These are phyloP conservation scores for Aphis gossypii DNA, from an alignment of 1,140 invertebrate species.

Conservation along the genomic window DNA sequence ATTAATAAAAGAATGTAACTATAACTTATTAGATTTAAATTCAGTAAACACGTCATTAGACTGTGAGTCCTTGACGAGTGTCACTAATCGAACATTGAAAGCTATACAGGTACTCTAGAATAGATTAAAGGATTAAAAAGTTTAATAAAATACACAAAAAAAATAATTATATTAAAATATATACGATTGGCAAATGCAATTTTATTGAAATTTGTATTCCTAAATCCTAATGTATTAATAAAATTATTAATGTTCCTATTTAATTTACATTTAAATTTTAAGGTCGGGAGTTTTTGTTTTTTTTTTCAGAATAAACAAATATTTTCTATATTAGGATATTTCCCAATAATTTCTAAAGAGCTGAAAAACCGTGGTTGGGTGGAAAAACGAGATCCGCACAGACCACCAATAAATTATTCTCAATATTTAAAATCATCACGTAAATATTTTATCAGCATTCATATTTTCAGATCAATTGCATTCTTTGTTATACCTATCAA, in stretches of 20 bases:
- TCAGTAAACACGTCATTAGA: neutral
- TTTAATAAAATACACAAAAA: neutral
- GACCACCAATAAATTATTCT: slow-evolving; percentile 42
- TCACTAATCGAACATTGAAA: neutral
- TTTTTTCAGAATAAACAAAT: slow-evolving; percentile 58
- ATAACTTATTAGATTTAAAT: no score
- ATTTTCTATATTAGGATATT: slow-evolving; percentile 61
- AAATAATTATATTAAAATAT: neutral
- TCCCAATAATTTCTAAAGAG: slow-evolving; percentile 60
- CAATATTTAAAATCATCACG: slow-evolving; percentile 20
- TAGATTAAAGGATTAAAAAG: neutral
- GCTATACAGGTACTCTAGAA: neutral
- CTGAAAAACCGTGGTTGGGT: slow-evolving; percentile 61
- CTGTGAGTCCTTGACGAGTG: neutral
- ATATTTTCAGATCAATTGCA: no score
- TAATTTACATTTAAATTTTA: neutral
- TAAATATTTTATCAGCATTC: neutral
- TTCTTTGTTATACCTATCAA: neutral
- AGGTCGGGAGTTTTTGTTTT: neutral
- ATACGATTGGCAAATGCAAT: neutral
- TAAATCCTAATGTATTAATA: no score
- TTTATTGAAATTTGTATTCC: neutral
- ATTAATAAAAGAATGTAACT: no score
- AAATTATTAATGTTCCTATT: no score
- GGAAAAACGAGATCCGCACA: slow-evolving; percentile 47